Evolutionary conservation across 2,888 invertebrate genomes (phyloP).

Genomic region (Ganaspis brasiliensis): DNA sequence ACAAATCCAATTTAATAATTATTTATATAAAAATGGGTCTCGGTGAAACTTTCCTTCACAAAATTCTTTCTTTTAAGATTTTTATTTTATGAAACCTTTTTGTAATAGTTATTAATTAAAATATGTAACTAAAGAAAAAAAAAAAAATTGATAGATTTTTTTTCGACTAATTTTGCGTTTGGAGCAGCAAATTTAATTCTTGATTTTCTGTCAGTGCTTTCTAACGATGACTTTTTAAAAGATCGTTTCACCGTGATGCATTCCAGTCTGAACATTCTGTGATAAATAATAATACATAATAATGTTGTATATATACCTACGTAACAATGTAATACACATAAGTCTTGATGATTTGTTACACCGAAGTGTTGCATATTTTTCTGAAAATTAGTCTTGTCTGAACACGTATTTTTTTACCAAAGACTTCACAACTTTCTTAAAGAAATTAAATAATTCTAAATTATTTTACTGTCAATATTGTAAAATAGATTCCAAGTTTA

Average conservation of each 20-base stretch:
- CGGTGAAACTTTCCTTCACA: slow-evolving; percentile 11
- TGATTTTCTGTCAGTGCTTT: neutral
- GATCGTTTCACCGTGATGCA: slow-evolving; percentile 4
- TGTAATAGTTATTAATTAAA: no score
- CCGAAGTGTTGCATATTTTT: slow-evolving; percentile 21
- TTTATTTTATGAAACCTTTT: neutral
- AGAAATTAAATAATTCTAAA: neutral
- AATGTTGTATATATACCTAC: slow-evolving; percentile 5
- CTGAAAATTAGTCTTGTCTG: slow-evolving; percentile 23
- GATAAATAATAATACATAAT: slow-evolving; percentile 32
- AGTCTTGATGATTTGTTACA: no score
- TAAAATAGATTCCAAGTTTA: no score
- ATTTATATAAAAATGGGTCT: slow-evolving; percentile 17
- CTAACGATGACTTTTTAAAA: neutral
- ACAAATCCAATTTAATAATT: slow-evolving; percentile 2
- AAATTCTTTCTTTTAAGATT: neutral
- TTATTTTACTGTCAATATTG: no score
- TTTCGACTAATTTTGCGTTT: no score
- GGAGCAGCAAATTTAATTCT: no score
- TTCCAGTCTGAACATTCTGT: slow-evolving; percentile 40
- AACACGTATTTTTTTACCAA: slow-evolving; percentile 8
- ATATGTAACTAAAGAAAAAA: no score
- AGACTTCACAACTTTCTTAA: neutral
- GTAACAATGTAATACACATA: slow-evolving; percentile 19
- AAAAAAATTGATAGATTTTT: no score